Conservation (phyloP, 1,140 invertebrate species). For the Pseudachorutes palmiensis region DNA sequence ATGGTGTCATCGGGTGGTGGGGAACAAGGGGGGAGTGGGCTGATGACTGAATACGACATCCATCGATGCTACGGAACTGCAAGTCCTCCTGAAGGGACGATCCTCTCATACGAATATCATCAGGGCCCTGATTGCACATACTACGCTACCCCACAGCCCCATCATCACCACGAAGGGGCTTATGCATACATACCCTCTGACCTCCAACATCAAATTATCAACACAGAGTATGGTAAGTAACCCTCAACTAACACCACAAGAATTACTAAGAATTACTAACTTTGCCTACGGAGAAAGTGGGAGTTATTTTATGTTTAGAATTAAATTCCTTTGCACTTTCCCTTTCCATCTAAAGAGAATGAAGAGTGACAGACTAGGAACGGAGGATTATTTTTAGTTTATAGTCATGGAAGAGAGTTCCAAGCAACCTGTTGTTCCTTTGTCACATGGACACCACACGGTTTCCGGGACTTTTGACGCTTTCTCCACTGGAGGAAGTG, state of each 20-base stretch:
- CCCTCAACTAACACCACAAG: neutral
- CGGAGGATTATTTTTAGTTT: too few relatives aligned
- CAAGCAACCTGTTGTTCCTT: too few relatives aligned
- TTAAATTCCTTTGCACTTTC: too few relatives aligned
- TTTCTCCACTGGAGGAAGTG: too few relatives aligned
- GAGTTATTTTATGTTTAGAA: too few relatives aligned
- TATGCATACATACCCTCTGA: constrained; percentile 9
- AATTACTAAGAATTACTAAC: neutral
- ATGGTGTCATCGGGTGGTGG: neutral
- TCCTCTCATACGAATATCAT: neutral
- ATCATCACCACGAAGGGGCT: constrained; percentile 13
- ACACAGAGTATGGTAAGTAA: constrained; percentile 37
- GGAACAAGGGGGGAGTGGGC: neutral
- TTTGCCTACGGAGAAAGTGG: neutral
- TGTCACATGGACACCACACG: too few relatives aligned
- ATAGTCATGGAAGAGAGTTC: too few relatives aligned
- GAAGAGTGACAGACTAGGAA: too few relatives aligned
- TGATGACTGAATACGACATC: neutral
- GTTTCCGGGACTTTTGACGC: too few relatives aligned
- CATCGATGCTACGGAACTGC: neutral
- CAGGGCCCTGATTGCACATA: constrained; percentile 24
- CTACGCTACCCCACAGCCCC: constrained; percentile 24
- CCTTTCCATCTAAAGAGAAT: too few relatives aligned
- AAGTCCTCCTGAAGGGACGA: neutral
- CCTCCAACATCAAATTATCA: constrained; percentile 15